phyloP scores from a whole-genome alignment of 2,888 invertebrate species.

The Trachelus troglodyta region DNA sequence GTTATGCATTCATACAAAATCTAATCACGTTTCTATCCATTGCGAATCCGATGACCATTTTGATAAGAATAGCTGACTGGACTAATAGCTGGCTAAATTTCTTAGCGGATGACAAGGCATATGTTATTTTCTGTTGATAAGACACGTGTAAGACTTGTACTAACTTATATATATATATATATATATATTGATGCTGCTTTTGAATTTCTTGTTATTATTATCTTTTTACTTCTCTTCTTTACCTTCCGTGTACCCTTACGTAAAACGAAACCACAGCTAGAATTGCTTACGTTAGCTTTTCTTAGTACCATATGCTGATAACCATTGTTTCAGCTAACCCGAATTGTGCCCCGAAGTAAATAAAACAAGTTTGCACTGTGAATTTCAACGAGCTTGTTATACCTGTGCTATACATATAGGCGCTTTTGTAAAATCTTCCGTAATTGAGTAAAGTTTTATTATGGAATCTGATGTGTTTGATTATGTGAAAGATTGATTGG shows the following conservation, averaged over 20 bases:
- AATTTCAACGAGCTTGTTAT: neutral
- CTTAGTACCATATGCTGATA: neutral
- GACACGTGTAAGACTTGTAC: neutral
- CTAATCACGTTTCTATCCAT: constrained; percentile 30
- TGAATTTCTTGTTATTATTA: neutral
- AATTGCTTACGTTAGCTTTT: neutral
- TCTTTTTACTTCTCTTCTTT: neutral
- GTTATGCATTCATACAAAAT: constrained; percentile 8
- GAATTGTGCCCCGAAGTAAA: neutral
- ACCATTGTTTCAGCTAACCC: neutral
- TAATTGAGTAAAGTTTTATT: neutral
- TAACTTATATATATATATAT: no score
- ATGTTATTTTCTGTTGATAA: neutral
- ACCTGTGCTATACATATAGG: neutral
- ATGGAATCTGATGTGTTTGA: neutral
- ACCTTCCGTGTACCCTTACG: neutral
- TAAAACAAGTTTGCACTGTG: neutral
- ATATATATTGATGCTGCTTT: neutral
- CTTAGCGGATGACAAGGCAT: neutral
- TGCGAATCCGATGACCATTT: neutral
- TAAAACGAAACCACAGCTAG: neutral
- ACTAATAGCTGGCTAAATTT: neutral
- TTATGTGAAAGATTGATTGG: neutral
- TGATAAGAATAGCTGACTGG: neutral
- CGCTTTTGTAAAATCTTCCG: neutral